Percentiles rank a stretch among this genome's conserved stretches.
phyloP scores from a whole-genome alignment of 1,140 invertebrate species.

The Sarcophaga peregrina region DNA sequence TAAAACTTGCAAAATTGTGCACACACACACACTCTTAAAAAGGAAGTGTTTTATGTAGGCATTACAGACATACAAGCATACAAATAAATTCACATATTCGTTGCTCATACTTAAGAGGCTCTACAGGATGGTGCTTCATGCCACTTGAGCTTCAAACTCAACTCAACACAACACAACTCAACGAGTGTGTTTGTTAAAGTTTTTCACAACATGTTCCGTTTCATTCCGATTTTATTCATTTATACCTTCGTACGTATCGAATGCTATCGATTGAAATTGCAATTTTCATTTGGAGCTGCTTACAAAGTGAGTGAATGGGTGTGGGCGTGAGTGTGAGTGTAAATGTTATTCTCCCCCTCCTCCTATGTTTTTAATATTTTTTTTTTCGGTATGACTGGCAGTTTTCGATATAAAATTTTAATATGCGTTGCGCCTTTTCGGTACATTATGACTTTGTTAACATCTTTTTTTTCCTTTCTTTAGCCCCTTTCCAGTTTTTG shows the following conservation, averaged over 20 bases:
- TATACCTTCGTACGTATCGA: not conserved
- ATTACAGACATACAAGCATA: not conserved
- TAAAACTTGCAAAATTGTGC: not conserved
- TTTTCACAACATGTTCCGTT: not conserved
- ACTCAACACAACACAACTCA: not conserved
- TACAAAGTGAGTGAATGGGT: too few species aligned
- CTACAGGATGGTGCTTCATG: not conserved
- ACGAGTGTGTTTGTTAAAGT: not conserved
- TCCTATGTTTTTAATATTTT: not conserved
- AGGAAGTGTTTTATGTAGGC: not conserved
- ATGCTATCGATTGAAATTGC: too few species aligned
- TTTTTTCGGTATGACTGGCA: not conserved
- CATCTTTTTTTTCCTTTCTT: not conserved
- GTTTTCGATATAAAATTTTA: constrained; percentile 30
- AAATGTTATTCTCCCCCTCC: not conserved
- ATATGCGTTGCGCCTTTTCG: constrained; percentile 22
- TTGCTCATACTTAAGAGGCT: not conserved
- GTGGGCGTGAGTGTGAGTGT: not conserved
- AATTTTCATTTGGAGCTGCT: too few species aligned
- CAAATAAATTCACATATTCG: not conserved
- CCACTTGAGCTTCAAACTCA: constrained; percentile 1
- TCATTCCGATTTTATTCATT: not conserved
- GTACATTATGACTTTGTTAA: constrained; percentile 27
- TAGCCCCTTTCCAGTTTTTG: not conserved
- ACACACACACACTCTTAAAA: not conserved